Conservation (phyloP, 1,140 invertebrate genomes). For the Drosophila rufa region DNA sequence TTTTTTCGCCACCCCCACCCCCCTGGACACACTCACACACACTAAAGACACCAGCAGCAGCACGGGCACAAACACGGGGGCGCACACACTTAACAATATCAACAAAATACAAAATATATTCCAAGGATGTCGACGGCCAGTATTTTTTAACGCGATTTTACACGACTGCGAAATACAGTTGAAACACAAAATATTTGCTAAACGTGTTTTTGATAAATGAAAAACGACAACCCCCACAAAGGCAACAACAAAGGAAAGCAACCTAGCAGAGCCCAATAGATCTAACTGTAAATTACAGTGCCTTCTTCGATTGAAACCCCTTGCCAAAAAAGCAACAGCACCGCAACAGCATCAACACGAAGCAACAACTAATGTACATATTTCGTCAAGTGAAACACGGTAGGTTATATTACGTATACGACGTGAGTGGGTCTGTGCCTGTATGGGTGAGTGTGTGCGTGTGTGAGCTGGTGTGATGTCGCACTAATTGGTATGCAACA, state of each 20-base stretch:
- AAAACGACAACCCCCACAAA: constrained; percentile 25
- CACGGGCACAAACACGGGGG: constrained; percentile 15
- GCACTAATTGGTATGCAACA: constrained; percentile 68
- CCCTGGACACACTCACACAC: constrained; percentile 31
- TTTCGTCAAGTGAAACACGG: constrained; percentile 56
- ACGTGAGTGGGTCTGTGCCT: background rate
- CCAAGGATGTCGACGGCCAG: constrained; percentile 24
- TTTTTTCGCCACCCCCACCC: constrained; percentile 55
- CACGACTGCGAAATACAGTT: constrained; percentile 24
- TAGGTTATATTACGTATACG: constrained; percentile 74
- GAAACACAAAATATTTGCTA: constrained; percentile 64
- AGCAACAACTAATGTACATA: constrained; percentile 36
- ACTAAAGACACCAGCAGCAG: constrained; percentile 18
- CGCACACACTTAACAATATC: constrained; percentile 43
- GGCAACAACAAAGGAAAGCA: constrained; percentile 24
- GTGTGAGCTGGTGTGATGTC: constrained; percentile 42
- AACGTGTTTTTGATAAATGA: constrained; percentile 70
- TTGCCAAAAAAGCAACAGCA: constrained; percentile 46
- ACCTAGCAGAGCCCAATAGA: constrained; percentile 53
- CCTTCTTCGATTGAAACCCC: constrained; percentile 66
- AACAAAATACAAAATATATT: constrained; percentile 33
- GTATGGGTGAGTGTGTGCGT: constrained; percentile 1
- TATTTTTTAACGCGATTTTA: constrained; percentile 65
- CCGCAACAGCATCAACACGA: constrained; percentile 24
- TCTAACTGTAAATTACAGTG: constrained; percentile 76